Conservation (phyloP, 1,140 invertebrate species). For the Zaprionus taronus region DNA sequence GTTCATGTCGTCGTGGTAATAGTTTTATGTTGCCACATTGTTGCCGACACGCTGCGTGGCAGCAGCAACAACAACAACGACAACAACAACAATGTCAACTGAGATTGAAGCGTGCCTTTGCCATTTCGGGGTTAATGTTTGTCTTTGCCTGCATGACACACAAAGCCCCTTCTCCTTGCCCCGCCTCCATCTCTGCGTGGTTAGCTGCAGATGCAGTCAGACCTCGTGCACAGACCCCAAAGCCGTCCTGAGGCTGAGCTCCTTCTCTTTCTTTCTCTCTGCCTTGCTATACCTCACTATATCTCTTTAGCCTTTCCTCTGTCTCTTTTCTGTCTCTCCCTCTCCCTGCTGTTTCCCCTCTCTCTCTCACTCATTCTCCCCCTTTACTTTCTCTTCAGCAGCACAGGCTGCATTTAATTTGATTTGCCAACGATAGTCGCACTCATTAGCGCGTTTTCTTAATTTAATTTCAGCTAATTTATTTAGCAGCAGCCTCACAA, state of each 20-base stretch:
- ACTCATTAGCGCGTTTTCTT: constrained; percentile 68
- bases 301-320: constrained; percentile 19
- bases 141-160: constrained; percentile 52
- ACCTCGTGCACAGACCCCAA: not conserved
- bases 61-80: constrained; percentile 41
- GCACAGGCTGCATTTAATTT: constrained; percentile 70
- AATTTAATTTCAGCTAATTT: constrained; percentile 71
- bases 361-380: constrained; percentile 15
- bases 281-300: constrained; percentile 6
- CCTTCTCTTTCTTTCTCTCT: not conserved
- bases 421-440: constrained; percentile 64
- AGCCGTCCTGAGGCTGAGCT: not conserved
- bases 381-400: constrained; percentile 37
- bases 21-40: constrained; percentile 83
- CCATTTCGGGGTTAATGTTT: constrained; percentile 69
- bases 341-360: constrained; percentile 31
- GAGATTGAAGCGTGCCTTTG: constrained; percentile 68
- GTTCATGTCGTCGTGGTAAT: constrained; percentile 82
- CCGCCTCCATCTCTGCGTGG: not conserved
- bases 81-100: constrained; percentile 43
- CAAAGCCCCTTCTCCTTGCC: constrained; percentile 5
- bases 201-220: constrained; percentile 33
- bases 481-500: constrained; percentile 40
- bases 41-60: constrained; percentile 74
- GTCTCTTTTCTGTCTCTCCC: not conserved